Evolutionary conservation across 2,113 vertebrate species (phyloP).

Genomic region (Crocuta crocuta): DNA sequence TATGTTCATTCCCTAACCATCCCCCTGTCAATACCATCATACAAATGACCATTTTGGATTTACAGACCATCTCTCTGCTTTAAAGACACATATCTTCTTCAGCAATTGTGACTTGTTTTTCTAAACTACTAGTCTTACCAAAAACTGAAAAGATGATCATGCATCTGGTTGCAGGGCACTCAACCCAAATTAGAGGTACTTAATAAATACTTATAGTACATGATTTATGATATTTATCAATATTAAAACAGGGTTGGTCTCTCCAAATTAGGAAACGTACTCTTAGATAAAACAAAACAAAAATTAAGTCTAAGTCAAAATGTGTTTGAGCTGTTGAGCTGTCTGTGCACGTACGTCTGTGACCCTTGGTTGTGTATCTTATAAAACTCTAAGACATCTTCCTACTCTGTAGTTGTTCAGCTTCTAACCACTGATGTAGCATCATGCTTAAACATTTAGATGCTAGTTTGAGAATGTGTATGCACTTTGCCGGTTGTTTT

Average conservation of each 20-base stretch:
- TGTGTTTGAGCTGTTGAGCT: neutral
- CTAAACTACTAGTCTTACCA: neutral
- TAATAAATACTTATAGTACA: neutral
- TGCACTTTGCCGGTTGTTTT: neutral
- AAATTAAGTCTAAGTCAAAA: constrained; percentile 21
- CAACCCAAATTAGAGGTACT: neutral
- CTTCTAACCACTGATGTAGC: neutral
- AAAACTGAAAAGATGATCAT: neutral
- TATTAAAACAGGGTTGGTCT: neutral
- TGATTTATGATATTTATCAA: neutral
- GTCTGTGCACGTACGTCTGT: neutral
- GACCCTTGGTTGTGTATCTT: neutral
- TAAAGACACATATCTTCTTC: neutral
- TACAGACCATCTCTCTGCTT: neutral
- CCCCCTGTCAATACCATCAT: neutral
- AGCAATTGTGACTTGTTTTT: neutral
- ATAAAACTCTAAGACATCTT: neutral
- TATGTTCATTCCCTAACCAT: neutral
- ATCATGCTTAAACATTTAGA: neutral
- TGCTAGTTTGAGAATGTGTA: neutral
- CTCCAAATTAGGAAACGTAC: neutral
- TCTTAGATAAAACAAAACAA: constrained; percentile 5
- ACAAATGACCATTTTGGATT: neutral
- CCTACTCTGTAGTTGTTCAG: neutral
- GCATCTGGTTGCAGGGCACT: neutral